These are phyloP conservation scores for Cosmia pyralina DNA, from an alignment of 2,888 invertebrate genomes.

Conservation along the genomic window DNA sequence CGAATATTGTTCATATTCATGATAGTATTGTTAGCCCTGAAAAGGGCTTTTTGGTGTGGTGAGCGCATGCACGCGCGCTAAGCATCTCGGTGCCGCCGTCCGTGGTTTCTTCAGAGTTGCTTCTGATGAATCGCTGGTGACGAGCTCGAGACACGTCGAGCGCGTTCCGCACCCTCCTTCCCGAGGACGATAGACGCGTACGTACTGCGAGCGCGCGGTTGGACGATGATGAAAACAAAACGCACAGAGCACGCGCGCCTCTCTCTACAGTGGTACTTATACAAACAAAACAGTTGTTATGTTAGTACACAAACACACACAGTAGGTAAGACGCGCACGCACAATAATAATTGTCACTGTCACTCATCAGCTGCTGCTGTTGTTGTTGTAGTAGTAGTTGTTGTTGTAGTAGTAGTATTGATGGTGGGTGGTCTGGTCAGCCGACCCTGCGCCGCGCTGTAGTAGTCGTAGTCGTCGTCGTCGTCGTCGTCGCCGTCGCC, in stretches of 20 bases:
- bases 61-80: slow-evolving; percentile 15
- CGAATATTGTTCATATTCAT: slow-evolving; percentile 53
- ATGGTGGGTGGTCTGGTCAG: slow-evolving; percentile 77
- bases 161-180: slow-evolving; percentile 16
- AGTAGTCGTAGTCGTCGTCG: slow-evolving; percentile 2
- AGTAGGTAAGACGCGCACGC: too few species aligned
- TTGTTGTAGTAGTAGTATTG: too few species aligned
- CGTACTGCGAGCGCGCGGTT: slow-evolving; percentile 4
- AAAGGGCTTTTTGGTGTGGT: slow-evolving; percentile 54
- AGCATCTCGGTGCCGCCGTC: slow-evolving; percentile 1
- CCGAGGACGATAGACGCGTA: slow-evolving; percentile 5
- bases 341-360: too few species aligned
- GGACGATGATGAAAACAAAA: background rate
- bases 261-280: too few species aligned
- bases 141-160: background rate
- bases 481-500: slow-evolving; percentile 11
- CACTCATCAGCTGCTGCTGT: too few species aligned
- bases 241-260: background rate
- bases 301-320: too few species aligned
- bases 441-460: background rate
- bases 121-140: background rate
- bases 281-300: too few species aligned
- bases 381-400: too few species aligned
- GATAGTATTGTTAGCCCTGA: slow-evolving; percentile 58
- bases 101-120: too few species aligned